These are phyloP conservation scores for Lasaia peninsularis DNA, from an alignment of 1,140 invertebrate genomes.

Conservation along the genomic window DNA sequence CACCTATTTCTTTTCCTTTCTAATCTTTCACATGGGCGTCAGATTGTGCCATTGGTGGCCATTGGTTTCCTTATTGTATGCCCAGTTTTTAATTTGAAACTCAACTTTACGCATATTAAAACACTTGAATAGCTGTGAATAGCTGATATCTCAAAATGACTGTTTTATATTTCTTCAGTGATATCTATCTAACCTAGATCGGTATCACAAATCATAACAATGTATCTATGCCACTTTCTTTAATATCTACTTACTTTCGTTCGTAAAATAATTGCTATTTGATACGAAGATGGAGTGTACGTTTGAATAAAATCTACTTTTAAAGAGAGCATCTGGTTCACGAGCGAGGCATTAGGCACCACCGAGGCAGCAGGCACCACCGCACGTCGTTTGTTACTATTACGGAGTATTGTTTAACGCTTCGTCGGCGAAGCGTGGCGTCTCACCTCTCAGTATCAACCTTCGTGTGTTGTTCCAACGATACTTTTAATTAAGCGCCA, in stretches of 20 bases:
- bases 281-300: neutral
- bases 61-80: too few species aligned
- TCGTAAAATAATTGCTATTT: constrained; percentile 2
- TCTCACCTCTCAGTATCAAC: constrained; percentile 30
- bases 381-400: constrained; percentile 37
- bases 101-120: too few species aligned
- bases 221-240: neutral
- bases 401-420: constrained; percentile 58
- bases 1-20: too few species aligned
- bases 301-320: constrained; percentile 18
- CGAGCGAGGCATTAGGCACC: too few species aligned
- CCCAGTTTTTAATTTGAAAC: too few species aligned
- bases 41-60: too few species aligned
- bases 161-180: neutral
- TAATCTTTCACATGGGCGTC: too few species aligned
- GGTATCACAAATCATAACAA: neutral
- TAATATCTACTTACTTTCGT: neutral
- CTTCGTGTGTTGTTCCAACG: constrained; percentile 18
- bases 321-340: constrained; percentile 26
- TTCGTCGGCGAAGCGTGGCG: constrained; percentile 48
- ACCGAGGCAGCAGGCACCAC: too few species aligned
- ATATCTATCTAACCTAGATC: neutral
- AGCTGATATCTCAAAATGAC: too few species aligned
- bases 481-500: constrained; percentile 20
- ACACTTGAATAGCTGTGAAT: too few species aligned